Base-by-base conservation (phyloP, 2,113 vertebrate species). In the Danionella cerebrum region DNA sequence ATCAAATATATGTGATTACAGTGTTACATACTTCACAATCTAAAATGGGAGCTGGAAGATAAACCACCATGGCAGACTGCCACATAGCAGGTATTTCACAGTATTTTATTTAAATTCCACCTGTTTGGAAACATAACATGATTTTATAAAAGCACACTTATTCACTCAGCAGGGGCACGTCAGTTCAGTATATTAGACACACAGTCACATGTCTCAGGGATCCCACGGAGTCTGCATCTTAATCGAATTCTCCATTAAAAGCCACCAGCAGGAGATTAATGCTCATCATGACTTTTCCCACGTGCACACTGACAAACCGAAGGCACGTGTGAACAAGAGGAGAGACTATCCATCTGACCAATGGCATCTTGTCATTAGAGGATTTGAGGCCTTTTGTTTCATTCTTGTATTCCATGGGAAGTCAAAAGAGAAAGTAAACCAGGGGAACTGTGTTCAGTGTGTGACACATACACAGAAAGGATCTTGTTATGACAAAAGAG, bases 171-270 rank as follows among this genome's bases (percentile, higher is more conserved):
- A n/a, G n/a, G n/a, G n/a, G n/a, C n/a, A n/a, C n/a, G n/a, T n/a
- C n/a, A n/a, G n/a, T n/a, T n/a, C n/a, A n/a, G n/a, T n/a, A n/a
- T n/a, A n/a, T n/a, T n/a, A 33, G 5, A 33, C 12, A 50, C 45
- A 44, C 22, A 27, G 74, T 70, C 39, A 70, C 70, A 73, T 66
- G 65, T 60, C 53, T 11, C 27, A 13, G 69, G 77, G 76, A 79
- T 81, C 82, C 75, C 73, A 74, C 82, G 79, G 76, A 77, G 76
- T 78, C 72, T 55, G 18, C 0, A 48, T 44, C 76, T 84, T 76
- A 86, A 84, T 84, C 73, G 71, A 31, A 68, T 85, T 76, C 80
- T 85, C 86, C 79, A 82, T 82, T 84, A 79, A 77, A 80, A 70
- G 71, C 79, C 80, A 64, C 65, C 77, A 82, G 21, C 36, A 25